phyloP scores from a whole-genome alignment of 2,113 vertebrate genomes.

The Neotragus pygmaeus region DNA sequence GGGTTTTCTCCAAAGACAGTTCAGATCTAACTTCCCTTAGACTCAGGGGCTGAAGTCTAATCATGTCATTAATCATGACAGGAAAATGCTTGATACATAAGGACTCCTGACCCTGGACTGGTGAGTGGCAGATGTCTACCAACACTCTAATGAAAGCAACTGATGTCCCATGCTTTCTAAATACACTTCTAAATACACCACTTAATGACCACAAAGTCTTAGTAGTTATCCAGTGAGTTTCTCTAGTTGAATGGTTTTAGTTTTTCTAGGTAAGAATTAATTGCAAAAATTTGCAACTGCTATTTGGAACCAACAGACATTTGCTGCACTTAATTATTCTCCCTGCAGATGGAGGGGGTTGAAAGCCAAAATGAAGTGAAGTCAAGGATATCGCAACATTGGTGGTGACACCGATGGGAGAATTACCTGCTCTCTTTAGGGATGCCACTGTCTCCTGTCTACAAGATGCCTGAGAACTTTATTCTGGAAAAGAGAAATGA shows the following conservation, averaged over 20 bases:
- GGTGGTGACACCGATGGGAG: neutral
- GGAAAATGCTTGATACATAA: neutral
- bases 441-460: neutral
- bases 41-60: neutral
- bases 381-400: neutral
- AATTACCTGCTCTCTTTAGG: neutral
- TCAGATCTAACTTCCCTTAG: neutral
- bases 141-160: neutral
- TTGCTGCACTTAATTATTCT: conserved; percentile 37
- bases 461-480: neutral
- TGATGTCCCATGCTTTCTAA: neutral
- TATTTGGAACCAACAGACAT: neutral
- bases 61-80: neutral
- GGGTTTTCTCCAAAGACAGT: neutral
- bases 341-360: neutral
- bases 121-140: conserved; percentile 36
- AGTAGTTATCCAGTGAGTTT: neutral
- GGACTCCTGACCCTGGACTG: neutral
- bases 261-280: neutral
- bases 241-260: neutral
- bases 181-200: neutral
- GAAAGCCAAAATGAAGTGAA: neutral
- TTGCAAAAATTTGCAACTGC: neutral
- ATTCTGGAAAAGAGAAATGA: neutral
- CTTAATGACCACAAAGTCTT: neutral